Base-by-base conservation (phyloP, 2,113 vertebrate species). In the Axis porcinus region DNA sequence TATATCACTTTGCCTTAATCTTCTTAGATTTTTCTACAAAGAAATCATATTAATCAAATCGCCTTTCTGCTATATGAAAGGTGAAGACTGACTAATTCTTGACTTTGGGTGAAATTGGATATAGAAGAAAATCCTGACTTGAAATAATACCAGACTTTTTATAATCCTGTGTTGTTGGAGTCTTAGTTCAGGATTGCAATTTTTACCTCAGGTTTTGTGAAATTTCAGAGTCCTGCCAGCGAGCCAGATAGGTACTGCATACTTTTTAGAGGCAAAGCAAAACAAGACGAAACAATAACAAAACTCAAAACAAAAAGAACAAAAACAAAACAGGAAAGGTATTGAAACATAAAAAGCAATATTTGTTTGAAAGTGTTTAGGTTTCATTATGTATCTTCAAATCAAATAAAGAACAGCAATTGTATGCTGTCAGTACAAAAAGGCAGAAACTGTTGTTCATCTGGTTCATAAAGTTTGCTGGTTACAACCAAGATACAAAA, bases 31-130 rank as follows among this genome's bases (percentile, higher is more conserved):
- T 97, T 98, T 98, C 98, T 97, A 98, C 98, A 98, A 98, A 99
- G 98, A 99, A 98, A 98, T 98, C 98, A 99, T 98, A 98, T 98
- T 99, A 99, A 99, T 99, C 98, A 99, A 99, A 99, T 99, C 98
- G 98, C 89, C 98, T 99, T 99, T 98, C 97, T 98, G 95, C 93
- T 98, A 9, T 98, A 98, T 98, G 97, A 98, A 99, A 99, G 98
- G 98, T 98, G 50, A 96, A 95, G 96, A 96, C 97, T 98, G 98
- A 99, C 99, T 98, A 98, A 98, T 98, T 98, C 98, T 97, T 33
- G 93, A 98, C 98, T 98, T 99, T 97, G 98, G 96, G 97, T 97
- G 97, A 98, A 99, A 99, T 98, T 98, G 97, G 98, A 99, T 98
- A 98, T 94, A 95, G 98, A 98, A 98, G 96, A 98, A 98, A 99